Evolutionary conservation across 2,797 vertebrate species (phyloP), one percentile per base, ranked within the genome.

Genomic region (Nyctalus aviator): DNA sequence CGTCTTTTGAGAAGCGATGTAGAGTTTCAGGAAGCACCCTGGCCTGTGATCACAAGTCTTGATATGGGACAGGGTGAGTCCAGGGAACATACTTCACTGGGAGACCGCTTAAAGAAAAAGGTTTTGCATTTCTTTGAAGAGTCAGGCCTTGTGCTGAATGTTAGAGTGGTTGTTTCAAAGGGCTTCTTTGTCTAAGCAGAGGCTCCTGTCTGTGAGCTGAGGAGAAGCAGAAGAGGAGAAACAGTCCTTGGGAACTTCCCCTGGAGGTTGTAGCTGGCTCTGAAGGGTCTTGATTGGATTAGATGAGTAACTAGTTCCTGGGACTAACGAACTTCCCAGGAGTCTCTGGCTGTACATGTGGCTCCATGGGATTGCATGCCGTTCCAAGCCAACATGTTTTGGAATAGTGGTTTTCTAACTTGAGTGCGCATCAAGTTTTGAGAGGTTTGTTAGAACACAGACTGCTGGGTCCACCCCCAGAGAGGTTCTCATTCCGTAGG

Each of bases 61-160:
- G 41, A 20, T 64, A 17, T 17, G 64, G 66, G 30, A 59, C 37
- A 50, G 1, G 23, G 18, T 59, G 27, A 84, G 15, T 30, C 50
- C 18, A 81, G 79, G 37, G 72, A 68, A 30, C 3, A 5, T 75
- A 21, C 27, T 78, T 73, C 59, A 48, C 13, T 82, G 77, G 84
- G 59, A 62, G n/a, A 27, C 27, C 27, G n/a, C 71, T 57, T 78
- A 73, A 59, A 59, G 37, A 88, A 59, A n/a, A 35, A 32, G 10
- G 4, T 79, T 95, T 92, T 75, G 9, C 30, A 10, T 93, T 83
- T 11, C 76, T 93, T 93, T 23, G 27, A 32, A 37, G 71, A 82
- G 25, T 79, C 37, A 32, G 57, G 18, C 48, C 41, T 64, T 88
- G 15, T 50, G 57, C 37, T 32, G 32, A 83, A 48, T 79, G 27